Conservation (phyloP, 2,888 invertebrate species). For the Prostheceraeus crozeri region DNA sequence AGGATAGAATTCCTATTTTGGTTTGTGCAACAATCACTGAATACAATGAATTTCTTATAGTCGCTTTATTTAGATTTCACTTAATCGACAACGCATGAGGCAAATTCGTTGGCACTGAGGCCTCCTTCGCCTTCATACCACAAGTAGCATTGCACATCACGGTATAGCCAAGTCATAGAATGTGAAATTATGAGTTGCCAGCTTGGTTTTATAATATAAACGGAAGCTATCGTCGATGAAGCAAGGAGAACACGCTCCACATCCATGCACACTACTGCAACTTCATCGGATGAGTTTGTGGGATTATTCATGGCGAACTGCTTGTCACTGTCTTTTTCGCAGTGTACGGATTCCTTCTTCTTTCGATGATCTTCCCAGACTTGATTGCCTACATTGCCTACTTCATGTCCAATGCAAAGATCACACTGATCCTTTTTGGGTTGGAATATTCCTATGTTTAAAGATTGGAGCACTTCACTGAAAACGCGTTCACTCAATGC, state of each 20-base stretch:
- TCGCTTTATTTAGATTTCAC: no score
- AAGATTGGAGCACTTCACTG: neutral
- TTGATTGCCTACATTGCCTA: conserved; percentile 35
- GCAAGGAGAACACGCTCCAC: conserved; percentile 41
- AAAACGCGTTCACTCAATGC: no score
- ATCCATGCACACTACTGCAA: conserved; percentile 38
- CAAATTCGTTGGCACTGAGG: conserved; percentile 36
- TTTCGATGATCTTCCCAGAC: neutral
- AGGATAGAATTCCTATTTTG: conserved; percentile 41
- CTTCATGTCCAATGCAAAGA: conserved; percentile 15
- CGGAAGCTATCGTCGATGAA: conserved; percentile 40
- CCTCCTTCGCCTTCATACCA: conserved; percentile 42
- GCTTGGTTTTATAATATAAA: conserved; percentile 40
- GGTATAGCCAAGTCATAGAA: conserved; percentile 37
- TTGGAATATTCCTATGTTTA: conserved; percentile 5
- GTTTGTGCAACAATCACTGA: conserved; percentile 41
- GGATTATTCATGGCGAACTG: neutral
- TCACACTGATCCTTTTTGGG: conserved; percentile 29
- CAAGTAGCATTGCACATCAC: conserved; percentile 42
- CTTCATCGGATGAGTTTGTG: no score
- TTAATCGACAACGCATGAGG: conserved; percentile 8
- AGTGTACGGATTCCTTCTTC: neutral
- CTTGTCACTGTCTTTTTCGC: neutral
- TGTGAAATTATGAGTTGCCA: conserved; percentile 37
- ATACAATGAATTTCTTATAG: conserved; percentile 37